A percentile compares a stretch with the other conserved stretches of the same genome.
phyloP scores from a whole-genome alignment of 2,888 invertebrate species.

The Oeneis ivallda region DNA sequence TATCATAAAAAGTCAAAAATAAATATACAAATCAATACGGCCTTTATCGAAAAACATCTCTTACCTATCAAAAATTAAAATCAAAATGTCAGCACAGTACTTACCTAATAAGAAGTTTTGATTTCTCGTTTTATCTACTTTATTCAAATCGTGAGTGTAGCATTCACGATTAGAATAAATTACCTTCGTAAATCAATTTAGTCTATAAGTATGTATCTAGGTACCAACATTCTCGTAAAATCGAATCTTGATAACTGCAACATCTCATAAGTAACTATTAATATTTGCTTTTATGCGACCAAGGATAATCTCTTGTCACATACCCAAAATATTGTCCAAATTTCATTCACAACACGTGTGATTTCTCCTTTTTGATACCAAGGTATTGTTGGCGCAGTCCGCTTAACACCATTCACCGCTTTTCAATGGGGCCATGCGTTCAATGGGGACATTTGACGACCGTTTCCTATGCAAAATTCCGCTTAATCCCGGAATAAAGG shows the following conservation, averaged over 20 bases:
- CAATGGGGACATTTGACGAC: conserved; percentile 69
- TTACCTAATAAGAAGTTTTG: background rate
- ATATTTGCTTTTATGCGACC: conserved; percentile 46
- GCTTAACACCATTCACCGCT: conserved; percentile 61
- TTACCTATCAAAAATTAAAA: background rate
- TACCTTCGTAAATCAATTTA: too few relatives aligned
- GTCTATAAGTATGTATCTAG: too few relatives aligned
- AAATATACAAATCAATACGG: too few relatives aligned
- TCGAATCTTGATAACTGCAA: conserved; percentile 25
- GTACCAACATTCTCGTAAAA: background rate
- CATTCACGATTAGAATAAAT: too few relatives aligned
- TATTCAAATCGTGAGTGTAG: too few relatives aligned
- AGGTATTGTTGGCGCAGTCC: conserved; percentile 58
- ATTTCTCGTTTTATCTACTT: too few relatives aligned
- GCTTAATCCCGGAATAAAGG: conserved; percentile 78
- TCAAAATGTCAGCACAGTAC: background rate
- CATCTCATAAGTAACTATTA: conserved; percentile 28
- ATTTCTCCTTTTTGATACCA: conserved; percentile 56
- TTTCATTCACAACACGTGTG: conserved; percentile 72
- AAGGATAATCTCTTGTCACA: conserved; percentile 60
- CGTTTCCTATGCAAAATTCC: conserved; percentile 79
- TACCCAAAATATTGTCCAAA: conserved; percentile 64
- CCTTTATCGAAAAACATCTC: background rate
- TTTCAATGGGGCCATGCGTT: conserved; percentile 51
- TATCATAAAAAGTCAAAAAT: background rate